phyloP scores from a whole-genome alignment of 2,797 vertebrate species.

The Calcarius lapponicus region DNA sequence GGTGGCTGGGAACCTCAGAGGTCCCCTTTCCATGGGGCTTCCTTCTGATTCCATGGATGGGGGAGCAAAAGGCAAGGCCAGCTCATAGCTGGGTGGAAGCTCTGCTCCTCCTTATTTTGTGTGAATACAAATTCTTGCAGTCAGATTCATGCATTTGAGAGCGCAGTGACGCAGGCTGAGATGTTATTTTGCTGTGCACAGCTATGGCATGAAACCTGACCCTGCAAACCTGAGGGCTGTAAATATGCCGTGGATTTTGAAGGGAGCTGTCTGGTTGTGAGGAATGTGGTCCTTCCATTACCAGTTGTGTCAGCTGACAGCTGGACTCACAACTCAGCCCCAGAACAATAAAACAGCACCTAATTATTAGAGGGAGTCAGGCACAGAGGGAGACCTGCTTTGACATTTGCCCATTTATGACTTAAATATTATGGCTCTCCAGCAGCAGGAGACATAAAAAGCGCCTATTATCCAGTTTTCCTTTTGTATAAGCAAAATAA shows the following conservation, averaged over 20 bases:
- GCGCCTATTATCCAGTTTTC: constrained; percentile 34
- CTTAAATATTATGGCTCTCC: constrained; percentile 42
- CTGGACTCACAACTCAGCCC: background rate
- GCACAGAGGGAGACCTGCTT: constrained; percentile 16
- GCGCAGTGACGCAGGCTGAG: background rate
- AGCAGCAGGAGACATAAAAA: constrained; percentile 31
- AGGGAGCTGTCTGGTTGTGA: constrained; percentile 17
- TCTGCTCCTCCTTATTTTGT: background rate
- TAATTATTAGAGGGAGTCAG: constrained; percentile 44
- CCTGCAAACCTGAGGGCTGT: background rate
- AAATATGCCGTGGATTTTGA: background rate
- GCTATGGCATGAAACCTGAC: background rate
- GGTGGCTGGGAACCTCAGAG: background rate
- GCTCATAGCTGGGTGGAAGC: background rate
- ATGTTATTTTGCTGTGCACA: background rate
- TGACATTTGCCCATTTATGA: constrained; percentile 61
- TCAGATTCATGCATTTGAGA: background rate
- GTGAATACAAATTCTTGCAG: background rate
- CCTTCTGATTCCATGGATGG: background rate
- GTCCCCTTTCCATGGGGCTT: background rate
- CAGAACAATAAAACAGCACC: constrained; percentile 39
- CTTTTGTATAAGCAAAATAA: constrained; percentile 15
- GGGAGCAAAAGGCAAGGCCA: background rate
- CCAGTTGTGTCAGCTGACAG: constrained; percentile 32
- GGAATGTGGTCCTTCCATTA: constrained; percentile 36